phyloP scores from a whole-genome alignment of 2,113 vertebrate genomes.

The Sylvietta virens region DNA sequence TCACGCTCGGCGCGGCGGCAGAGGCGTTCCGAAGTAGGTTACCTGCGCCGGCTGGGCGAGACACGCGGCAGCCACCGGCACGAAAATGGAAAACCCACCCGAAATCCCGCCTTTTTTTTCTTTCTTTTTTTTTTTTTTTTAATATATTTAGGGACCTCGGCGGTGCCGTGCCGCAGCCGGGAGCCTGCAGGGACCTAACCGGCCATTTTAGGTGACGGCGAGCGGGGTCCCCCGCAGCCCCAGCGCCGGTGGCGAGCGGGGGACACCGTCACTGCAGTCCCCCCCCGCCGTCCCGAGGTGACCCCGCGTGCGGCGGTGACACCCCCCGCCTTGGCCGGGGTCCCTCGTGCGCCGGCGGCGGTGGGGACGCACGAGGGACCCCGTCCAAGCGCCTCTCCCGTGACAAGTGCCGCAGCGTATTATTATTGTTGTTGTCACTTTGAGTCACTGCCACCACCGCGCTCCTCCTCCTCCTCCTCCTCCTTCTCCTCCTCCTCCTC shows the following conservation, averaged over 20 bases:
- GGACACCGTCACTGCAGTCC: not conserved
- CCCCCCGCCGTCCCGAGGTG: not conserved
- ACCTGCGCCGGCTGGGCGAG: not conserved
- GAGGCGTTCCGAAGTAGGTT: not conserved
- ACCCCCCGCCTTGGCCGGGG: not conserved
- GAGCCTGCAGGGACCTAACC: not conserved
- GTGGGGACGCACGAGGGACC: not conserved
- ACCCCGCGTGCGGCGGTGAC: not conserved
- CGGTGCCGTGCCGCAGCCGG: not conserved
- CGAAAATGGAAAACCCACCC: not conserved
- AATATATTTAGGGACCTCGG: not conserved
- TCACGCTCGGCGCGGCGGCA: not conserved
- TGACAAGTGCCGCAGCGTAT: conserved; percentile 12
- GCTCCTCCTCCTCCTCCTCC: not conserved
- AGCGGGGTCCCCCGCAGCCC: not conserved
- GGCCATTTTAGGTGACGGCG: conserved; percentile 6
- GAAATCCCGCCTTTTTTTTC: not conserved
- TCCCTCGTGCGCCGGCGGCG: not conserved
- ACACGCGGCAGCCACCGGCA: not conserved
- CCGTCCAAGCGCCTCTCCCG: not conserved
- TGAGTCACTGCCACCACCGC: conserved; percentile 3
- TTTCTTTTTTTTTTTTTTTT: no score
- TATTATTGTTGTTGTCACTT: conserved; percentile 18
- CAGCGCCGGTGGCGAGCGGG: not conserved
- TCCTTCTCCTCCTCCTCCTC: not conserved